phyloP scores from a whole-genome alignment of 1,140 invertebrate species.

The Chrysopa pallens region DNA sequence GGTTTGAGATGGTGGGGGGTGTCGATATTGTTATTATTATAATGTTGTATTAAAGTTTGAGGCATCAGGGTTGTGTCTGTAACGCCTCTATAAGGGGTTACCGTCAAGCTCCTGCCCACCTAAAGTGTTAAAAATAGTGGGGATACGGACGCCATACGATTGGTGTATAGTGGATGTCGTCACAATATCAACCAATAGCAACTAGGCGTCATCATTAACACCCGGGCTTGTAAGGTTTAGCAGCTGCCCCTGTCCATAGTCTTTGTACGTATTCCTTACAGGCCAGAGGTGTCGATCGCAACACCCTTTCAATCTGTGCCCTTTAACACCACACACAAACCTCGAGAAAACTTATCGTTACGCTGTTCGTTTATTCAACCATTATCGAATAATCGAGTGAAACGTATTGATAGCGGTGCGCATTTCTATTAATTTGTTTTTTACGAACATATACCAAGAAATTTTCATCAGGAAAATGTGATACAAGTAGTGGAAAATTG shows the following conservation, averaged over 20 bases:
- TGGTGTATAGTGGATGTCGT: background rate
- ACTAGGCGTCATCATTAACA: background rate
- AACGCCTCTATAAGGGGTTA: background rate
- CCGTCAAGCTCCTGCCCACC: background rate
- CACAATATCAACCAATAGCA: background rate
- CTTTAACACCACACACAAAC: too few relatives aligned
- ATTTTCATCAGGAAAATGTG: too few relatives aligned
- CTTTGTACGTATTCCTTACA: background rate
- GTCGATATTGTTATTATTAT: too few relatives aligned
- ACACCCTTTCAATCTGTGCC: background rate
- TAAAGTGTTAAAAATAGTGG: background rate
- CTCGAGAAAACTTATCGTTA: too few relatives aligned
- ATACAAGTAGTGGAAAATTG: too few relatives aligned
- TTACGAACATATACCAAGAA: too few relatives aligned
- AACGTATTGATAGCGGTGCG: too few relatives aligned
- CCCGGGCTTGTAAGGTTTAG: background rate
- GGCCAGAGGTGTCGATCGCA: background rate
- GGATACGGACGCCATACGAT: background rate
- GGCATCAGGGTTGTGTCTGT: background rate
- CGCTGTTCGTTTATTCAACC: too few relatives aligned
- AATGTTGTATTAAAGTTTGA: too few relatives aligned
- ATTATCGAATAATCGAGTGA: too few relatives aligned
- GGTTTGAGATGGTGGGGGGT: too few relatives aligned
- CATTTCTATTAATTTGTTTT: too few relatives aligned
- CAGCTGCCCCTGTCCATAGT: background rate